Evolutionary conservation across 2,113 vertebrate genomes (phyloP), one percentile per base, ranked within the genome.

Genomic region (Chiloscyllium plagiosum): DNA sequence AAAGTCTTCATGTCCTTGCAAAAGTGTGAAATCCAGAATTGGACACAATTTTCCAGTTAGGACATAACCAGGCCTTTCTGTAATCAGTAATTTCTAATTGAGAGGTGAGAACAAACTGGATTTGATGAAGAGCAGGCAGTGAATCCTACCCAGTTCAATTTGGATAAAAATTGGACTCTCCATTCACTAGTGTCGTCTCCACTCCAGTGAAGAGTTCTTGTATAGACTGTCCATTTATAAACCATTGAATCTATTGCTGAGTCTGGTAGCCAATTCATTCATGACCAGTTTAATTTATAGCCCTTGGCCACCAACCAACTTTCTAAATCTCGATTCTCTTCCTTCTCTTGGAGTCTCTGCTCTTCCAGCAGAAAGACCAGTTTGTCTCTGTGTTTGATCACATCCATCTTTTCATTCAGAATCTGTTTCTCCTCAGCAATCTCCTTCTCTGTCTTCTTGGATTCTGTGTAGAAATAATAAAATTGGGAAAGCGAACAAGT

Each of bases 401-500:
- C 98, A 97, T 97, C 98, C 98, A 99, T 98, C 97, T 99, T 98
- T 97, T 98, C 97, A 0, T 96, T 96, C 96, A 99, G 97, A 96
- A 99, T 97, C 96, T 97, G 97, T 96, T 97, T 97, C 96, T 99
- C 98, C 96, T 98, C 98, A 0, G 96, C 97, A 78, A 98, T 97
- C 96, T 99, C 97, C 26, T 95, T 96, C 70, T 97, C 97, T 69
- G 96, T 98, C 97, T 98, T 99, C 97, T 96, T 97, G 96, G 97
- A 97, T 66, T 98, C 99, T 99, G 93, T 29, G 47, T 56, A 24
- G 94, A 42, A 95, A 76, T 7, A 4, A 76, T 33, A 52, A 47
- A 7, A 95, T 94, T 68, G 37, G 70, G 24, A 22, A 29, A 24
- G 42, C 42, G n/a, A 95, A 17, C 37, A 47, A 70, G 2, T 68